These are phyloP conservation scores for Apamea anceps DNA, from an alignment of 2,888 invertebrate species.

Conservation along the genomic window DNA sequence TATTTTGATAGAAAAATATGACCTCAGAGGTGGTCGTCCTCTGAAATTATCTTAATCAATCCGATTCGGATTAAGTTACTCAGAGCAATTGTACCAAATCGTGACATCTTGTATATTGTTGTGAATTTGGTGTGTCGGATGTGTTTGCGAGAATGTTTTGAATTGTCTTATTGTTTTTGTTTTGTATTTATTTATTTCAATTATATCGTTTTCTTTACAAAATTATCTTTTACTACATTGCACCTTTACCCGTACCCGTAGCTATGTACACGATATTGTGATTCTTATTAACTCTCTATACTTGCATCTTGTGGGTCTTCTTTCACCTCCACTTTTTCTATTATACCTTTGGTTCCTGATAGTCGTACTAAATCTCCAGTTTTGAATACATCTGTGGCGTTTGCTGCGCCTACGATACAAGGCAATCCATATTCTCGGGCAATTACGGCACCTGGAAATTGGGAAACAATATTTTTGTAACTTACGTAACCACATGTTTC, in stretches of 20 bases:
- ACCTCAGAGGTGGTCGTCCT: not conserved
- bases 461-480: constrained; percentile 1
- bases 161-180: constrained; percentile 39
- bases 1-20: not conserved
- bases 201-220: constrained; percentile 46
- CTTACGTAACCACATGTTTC: not conserved
- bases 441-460: constrained; percentile 93
- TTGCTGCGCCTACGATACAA: constrained; percentile 93
- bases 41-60: not conserved
- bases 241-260: not conserved
- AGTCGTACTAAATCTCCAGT: constrained; percentile 92
- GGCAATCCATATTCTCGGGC: constrained; percentile 96
- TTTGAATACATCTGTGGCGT: constrained; percentile 92
- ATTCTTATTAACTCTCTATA: constrained; percentile 24
- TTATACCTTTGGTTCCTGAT: constrained; percentile 85
- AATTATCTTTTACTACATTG: constrained; percentile 30
- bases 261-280: not conserved
- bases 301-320: constrained; percentile 55
- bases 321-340: constrained; percentile 79
- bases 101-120: constrained; percentile 1
- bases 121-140: constrained; percentile 5
- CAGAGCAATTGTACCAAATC: constrained; percentile 9
- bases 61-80: not conserved
- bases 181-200: constrained; percentile 37
- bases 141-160: constrained; percentile 51